phyloP scores from a whole-genome alignment of 2,797 vertebrate genomes.

The Protosalanx chinensis region DNA sequence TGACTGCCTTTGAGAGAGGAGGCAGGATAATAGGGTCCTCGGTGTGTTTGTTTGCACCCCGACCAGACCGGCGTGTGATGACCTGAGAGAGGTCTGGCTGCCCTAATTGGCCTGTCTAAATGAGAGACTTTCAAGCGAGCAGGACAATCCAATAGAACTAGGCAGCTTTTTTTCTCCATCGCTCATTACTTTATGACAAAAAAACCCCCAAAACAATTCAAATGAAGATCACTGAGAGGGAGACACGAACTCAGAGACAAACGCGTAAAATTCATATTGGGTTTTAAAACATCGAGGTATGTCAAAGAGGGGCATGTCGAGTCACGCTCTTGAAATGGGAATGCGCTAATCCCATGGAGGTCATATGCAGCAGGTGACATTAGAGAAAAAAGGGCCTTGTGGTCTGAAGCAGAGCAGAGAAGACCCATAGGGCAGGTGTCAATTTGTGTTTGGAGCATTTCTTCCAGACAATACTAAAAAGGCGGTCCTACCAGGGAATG shows the following conservation, averaged over 20 bases:
- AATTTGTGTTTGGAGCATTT: conserved; percentile 41
- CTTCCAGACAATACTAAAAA: conserved; percentile 41
- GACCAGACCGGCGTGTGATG: conserved; percentile 54
- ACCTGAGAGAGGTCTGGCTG: conserved; percentile 42
- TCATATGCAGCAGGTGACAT: conserved; percentile 2
- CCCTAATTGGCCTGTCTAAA: conserved; percentile 69
- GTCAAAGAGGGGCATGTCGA: background rate
- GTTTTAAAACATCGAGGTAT: conserved; percentile 27
- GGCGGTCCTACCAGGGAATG: conserved; percentile 28
- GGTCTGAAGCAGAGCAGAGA: background rate
- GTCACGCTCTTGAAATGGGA: background rate
- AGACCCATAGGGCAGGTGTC: conserved; percentile 36
- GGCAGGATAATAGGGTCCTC: conserved; percentile 57
- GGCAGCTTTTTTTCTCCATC: conserved; percentile 16
- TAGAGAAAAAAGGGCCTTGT: background rate
- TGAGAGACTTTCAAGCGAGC: conserved; percentile 57
- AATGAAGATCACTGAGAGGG: conserved; percentile 70
- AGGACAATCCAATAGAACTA: conserved; percentile 43
- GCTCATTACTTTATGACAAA: conserved; percentile 48
- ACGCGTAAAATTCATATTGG: conserved; percentile 32
- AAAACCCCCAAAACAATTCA: conserved; percentile 37
- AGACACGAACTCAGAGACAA: conserved; percentile 46
- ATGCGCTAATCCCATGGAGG: conserved; percentile 16
- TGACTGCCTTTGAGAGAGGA: conserved; percentile 42
- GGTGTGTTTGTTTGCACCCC: conserved; percentile 61